A percentile compares a stretch with the other conserved stretches of the same genome.
Evolutionary conservation across 2,797 vertebrate species (phyloP).

Genomic region (Nyctalus aviator): DNA sequence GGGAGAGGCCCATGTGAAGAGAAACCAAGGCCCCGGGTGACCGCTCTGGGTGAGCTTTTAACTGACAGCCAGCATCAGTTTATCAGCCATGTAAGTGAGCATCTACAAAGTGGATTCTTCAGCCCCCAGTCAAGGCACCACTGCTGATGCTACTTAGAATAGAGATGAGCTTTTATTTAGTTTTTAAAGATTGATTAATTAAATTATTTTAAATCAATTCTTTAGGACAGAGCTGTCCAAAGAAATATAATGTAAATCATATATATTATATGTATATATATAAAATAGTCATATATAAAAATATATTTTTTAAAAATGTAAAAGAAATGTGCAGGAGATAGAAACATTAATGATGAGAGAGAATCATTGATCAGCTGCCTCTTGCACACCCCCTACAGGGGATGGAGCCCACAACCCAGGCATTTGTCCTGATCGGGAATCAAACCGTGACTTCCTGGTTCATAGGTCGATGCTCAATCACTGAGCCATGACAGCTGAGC

Average conservation of each 20-base stretch:
- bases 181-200: not conserved
- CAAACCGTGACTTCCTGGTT: too few relatives aligned
- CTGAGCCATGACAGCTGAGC: too few relatives aligned
- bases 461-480: too few relatives aligned
- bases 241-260: not conserved
- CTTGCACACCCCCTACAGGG: too few relatives aligned
- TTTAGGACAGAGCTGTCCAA: constrained; percentile 18
- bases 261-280: not conserved
- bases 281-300: too few relatives aligned
- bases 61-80: not conserved
- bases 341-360: too few relatives aligned
- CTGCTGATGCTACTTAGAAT: not conserved
- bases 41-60: not conserved
- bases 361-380: too few relatives aligned
- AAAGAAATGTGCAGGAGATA: too few relatives aligned
- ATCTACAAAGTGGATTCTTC: not conserved
- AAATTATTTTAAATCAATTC: not conserved
- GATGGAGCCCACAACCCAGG: too few relatives aligned
- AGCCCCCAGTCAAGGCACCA: not conserved
- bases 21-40: not conserved
- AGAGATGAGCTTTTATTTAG: not conserved
- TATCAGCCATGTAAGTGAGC: not conserved
- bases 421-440: too few relatives aligned
- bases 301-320: too few relatives aligned
- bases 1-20: not conserved